Percentiles rank a stretch among this genome's conserved stretches.
phyloP scores from a whole-genome alignment of 2,113 vertebrate species.

The Catharus bicknelli region DNA sequence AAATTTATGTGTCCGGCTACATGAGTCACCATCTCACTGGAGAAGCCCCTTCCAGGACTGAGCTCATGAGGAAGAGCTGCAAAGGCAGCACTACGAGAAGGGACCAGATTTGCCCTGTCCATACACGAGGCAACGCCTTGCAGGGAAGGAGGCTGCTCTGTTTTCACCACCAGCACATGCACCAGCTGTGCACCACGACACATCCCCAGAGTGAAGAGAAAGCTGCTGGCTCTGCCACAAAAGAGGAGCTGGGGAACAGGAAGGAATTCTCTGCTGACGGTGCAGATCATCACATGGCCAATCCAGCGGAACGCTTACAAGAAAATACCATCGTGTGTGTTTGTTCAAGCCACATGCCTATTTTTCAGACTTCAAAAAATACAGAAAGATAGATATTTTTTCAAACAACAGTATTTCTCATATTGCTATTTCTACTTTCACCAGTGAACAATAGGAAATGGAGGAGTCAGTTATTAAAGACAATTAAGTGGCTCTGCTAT shows the following conservation, averaged over 20 bases:
- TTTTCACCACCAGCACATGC: neutral
- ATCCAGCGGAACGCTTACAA: neutral
- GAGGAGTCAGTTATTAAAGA: neutral
- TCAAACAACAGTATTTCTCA: conserved; percentile 36
- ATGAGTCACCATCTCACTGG: neutral
- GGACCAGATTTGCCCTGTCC: neutral
- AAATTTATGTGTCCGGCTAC: accelerated
- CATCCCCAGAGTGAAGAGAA: neutral
- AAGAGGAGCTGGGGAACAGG: neutral
- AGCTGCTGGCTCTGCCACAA: accelerated
- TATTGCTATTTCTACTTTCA: conserved; percentile 42
- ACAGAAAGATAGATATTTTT: conserved; percentile 38
- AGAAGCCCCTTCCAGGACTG: neutral
- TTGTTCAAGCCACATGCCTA: neutral
- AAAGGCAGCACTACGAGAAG: neutral
- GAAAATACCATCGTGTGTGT: neutral
- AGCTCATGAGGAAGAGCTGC: neutral
- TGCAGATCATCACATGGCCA: neutral
- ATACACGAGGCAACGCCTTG: neutral
- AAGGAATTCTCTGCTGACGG: accelerated
- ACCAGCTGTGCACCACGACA: neutral
- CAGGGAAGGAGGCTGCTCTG: neutral
- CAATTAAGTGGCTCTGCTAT: neutral
- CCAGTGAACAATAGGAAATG: conserved; percentile 26
- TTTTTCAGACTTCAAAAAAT: conserved; percentile 43